phyloP scores from a whole-genome alignment of 2,888 invertebrate genomes.

The Pycnomerus fuliginosus region DNA sequence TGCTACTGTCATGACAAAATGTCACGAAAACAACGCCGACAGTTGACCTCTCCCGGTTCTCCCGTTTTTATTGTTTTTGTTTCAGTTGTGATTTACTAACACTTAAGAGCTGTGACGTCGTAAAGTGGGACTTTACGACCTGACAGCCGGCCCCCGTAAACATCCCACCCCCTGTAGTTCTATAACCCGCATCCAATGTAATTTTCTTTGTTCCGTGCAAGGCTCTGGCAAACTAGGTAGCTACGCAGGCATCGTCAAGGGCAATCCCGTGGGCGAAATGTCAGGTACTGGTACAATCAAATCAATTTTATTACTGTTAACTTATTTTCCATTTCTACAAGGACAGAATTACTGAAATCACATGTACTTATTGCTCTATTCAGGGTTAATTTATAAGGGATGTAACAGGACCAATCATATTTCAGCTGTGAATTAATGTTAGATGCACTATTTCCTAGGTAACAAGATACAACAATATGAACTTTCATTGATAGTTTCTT shows the following conservation, averaged over 20 bases:
- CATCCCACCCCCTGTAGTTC: slow-evolving; percentile 35
- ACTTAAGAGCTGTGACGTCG: too few relatives aligned
- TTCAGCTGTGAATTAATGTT: too few relatives aligned
- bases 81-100: slow-evolving; percentile 19
- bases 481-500: too few relatives aligned
- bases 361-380: too few relatives aligned
- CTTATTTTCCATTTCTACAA: too few relatives aligned
- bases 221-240: slow-evolving; percentile 60
- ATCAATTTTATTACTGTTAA: too few relatives aligned
- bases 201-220: slow-evolving; percentile 53
- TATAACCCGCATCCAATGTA: slow-evolving; percentile 45
- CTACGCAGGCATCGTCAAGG: slow-evolving; percentile 90
- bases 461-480: too few relatives aligned
- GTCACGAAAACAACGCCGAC: slow-evolving; percentile 35
- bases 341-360: too few relatives aligned
- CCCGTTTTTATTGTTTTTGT: slow-evolving; percentile 15
- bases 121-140: too few relatives aligned
- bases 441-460: too few relatives aligned
- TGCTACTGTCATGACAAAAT: slow-evolving; percentile 26
- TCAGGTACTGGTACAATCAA: slow-evolving; percentile 88
- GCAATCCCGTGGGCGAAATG: slow-evolving; percentile 78
- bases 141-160: slow-evolving; percentile 2
- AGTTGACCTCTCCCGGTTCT: slow-evolving; percentile 21
- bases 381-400: too few relatives aligned
- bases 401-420: too few relatives aligned